phyloP scores from a whole-genome alignment of 1,140 invertebrate species.

The Ostrea edulis region DNA sequence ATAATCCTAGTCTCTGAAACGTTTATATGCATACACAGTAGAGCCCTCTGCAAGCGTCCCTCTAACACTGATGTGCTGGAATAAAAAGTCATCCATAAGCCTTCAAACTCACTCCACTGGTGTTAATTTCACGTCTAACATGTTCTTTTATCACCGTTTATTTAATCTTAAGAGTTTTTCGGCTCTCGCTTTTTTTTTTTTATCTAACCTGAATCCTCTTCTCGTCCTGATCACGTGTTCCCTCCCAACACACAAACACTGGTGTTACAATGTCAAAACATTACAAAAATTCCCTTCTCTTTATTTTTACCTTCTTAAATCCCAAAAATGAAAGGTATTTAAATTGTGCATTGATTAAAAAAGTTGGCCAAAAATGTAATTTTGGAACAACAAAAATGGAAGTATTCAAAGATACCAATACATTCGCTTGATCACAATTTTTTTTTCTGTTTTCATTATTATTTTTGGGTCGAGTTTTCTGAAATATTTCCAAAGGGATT shows the following conservation, averaged over 20 bases:
- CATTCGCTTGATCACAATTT: not conserved
- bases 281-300: not conserved
- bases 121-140: not conserved
- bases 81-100: conserved; percentile 35
- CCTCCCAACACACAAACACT: conserved; percentile 5
- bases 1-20: conserved; percentile 30
- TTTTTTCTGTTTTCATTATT: no score
- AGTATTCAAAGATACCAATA: not conserved
- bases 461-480: not conserved
- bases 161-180: not conserved
- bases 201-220: conserved; percentile 19
- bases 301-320: no score
- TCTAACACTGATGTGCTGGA: conserved; percentile 38
- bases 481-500: conserved; percentile 1
- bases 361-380: no score
- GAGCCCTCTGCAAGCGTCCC: conserved; percentile 27
- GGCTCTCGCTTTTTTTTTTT: not conserved
- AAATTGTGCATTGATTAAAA: no score
- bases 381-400: no score
- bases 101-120: not conserved
- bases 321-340: no score
- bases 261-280: not conserved
- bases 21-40: conserved; percentile 34
- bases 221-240: not conserved
- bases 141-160: conserved; percentile 5